Evolutionary conservation across 2,888 invertebrate genomes (phyloP), one percentile per base, ranked within the genome.

Genomic region (Cartodere bifasciata): DNA sequence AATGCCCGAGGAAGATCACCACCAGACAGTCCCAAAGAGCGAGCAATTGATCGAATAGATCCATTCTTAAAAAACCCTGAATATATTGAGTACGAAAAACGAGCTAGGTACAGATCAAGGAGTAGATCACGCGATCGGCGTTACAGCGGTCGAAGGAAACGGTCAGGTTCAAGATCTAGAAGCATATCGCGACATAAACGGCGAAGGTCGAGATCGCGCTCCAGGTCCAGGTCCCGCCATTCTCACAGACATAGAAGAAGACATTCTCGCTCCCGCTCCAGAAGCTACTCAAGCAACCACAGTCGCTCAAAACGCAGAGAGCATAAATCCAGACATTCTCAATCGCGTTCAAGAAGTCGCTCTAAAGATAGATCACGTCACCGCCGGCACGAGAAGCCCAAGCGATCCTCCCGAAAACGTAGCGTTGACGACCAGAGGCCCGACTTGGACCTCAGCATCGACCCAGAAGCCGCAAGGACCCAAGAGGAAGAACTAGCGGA

Each of bases 61-160:
- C 53, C 55, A n/a, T 53, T 44, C 34, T 32, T 53, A 35, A 57
- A 55, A 45, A 52, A 48, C 35, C 47, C 54, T 4, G 54, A 53
- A 30, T 52, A 50, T 33, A 24, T 50, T 25, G 51, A 50, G 21
- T 51, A 50, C 24, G 53, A 51, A 32, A 40, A 34, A 20, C 27
- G 39, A 28, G 24, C 24, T 17, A 34, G 29, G 28, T 36, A 43
- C 17, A 39, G 43, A 28, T 46, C 48, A 11, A 37, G 45, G 23
- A 45, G 46, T 34, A 38, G 40, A 16, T 44, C 45, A 7, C 20
- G 26, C 7, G 41, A 43, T 6, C n/a, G n/a, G n/a, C 25, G 42
- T 24, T 28, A 37, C 24, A 38, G 42, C 16, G 35, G 45, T 22
- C 38, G 42, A 16, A 40, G 38, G 21, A 31, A 44, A 27, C 36